Conservation (phyloP, 2,797 vertebrate species). For the Ceryle rudis region DNA sequence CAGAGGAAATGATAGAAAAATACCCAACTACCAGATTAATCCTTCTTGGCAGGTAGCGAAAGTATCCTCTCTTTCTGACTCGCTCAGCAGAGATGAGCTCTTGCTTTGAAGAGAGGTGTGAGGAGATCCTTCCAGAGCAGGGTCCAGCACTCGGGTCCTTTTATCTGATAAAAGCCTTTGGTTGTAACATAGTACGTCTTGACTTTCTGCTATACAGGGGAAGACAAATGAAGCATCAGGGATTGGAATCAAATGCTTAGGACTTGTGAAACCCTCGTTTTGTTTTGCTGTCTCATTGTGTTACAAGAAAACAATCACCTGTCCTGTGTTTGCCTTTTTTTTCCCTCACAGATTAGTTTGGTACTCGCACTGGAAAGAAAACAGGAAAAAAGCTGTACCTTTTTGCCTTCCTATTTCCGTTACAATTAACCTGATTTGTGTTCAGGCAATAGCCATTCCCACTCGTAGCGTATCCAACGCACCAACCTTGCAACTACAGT, state of each 20-base stretch:
- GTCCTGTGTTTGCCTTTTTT: not conserved
- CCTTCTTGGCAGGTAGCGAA: not conserved
- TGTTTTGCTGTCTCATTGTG: not conserved
- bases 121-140: not conserved
- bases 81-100: not conserved
- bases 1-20: not conserved
- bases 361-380: not conserved
- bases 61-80: not conserved
- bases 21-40: not conserved
- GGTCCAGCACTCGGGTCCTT: not conserved
- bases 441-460: not conserved
- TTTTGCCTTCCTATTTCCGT: not conserved
- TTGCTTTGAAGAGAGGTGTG: not conserved
- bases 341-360: not conserved
- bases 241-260: not conserved
- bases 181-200: not conserved
- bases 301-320: not conserved
- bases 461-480: not conserved
- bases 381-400: too few relatives aligned
- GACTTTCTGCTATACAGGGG: not conserved
- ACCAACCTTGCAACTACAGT: not conserved
- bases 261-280: not conserved
- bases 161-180: not conserved
- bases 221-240: not conserved
- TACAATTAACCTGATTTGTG: slow-evolving; percentile 39